Conservation (phyloP, 2,888 invertebrate species). For the Tridacna crocea region DNA sequence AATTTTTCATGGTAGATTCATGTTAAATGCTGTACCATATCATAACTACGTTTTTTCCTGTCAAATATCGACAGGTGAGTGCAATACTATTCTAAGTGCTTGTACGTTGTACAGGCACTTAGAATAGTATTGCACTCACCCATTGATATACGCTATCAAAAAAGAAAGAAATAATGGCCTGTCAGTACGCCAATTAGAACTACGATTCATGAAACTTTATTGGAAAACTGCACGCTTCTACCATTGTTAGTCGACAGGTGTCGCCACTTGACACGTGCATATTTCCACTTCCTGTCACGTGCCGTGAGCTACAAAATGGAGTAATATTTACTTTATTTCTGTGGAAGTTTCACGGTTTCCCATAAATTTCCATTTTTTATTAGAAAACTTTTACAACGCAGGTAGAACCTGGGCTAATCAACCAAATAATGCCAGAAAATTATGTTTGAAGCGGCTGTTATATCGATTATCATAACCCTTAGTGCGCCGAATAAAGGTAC, state of each 20-base stretch:
- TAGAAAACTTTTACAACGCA: not conserved
- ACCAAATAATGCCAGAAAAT: not conserved
- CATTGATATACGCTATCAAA: too few species aligned
- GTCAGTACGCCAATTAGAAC: not conserved
- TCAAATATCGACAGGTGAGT: too few species aligned
- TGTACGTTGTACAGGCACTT: too few species aligned
- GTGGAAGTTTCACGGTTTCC: not conserved
- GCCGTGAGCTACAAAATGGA: not conserved
- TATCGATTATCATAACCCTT: too few species aligned
- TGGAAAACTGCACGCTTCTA: not conserved
- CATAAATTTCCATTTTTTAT: slow-evolving; percentile 11
- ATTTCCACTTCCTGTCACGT: slow-evolving; percentile 5
- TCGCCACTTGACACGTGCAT: slow-evolving; percentile 2
- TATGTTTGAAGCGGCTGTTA: not conserved
- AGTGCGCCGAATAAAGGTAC: too few species aligned
- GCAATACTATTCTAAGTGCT: too few species aligned
- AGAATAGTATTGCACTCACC: too few species aligned
- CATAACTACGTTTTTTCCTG: too few species aligned
- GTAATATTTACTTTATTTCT: not conserved
- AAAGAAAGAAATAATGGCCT: too few species aligned
- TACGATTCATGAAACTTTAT: not conserved
- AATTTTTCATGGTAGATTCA: too few species aligned
- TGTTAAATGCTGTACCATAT: too few species aligned
- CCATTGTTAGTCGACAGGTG: slow-evolving; percentile 8
- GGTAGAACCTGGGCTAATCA: not conserved